Percentiles rank a stretch among this genome's conserved stretches.
Evolutionary conservation across 2,888 invertebrate genomes (phyloP).

Genomic region (Ochlodes sylvanus): DNA sequence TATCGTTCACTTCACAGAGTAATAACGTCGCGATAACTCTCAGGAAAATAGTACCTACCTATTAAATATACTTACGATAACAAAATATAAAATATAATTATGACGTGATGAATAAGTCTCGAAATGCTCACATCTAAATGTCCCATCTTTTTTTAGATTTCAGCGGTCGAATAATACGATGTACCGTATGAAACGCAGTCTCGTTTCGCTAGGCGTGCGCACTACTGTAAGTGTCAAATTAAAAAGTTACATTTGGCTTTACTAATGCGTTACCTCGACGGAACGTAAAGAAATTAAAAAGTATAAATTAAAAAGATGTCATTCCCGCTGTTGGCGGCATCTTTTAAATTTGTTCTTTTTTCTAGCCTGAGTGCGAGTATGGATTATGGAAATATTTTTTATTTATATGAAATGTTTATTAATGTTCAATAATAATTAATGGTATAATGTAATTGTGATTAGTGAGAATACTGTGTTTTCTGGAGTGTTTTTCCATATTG

Average conservation of each 20-base stretch:
- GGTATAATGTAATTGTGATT: no score
- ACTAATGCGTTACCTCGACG: slow-evolving; percentile 10
- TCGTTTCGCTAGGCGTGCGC: slow-evolving; percentile 76
- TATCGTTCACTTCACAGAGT: neutral
- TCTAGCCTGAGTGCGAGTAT: slow-evolving; percentile 43
- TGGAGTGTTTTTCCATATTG: no score
- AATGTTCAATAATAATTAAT: no score
- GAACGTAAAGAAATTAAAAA: slow-evolving; percentile 17
- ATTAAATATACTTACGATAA: slow-evolving; percentile 24
- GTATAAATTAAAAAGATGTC: slow-evolving; percentile 17
- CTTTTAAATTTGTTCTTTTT: slow-evolving; percentile 11
- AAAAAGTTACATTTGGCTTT: slow-evolving; percentile 37
- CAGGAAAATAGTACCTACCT: slow-evolving; percentile 17
- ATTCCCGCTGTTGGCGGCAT: slow-evolving; percentile 1
- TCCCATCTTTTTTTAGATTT: slow-evolving; percentile 78
- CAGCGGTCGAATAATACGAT: slow-evolving; percentile 67
- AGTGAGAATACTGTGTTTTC: no score
- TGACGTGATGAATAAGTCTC: slow-evolving; percentile 39
- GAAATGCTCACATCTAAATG: slow-evolving; percentile 63
- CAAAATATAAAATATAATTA: slow-evolving; percentile 32
- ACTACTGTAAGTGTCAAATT: slow-evolving; percentile 72
- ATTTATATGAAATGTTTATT: no score
- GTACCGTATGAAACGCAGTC: slow-evolving; percentile 66
- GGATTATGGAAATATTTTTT: no score
- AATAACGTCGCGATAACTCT: slow-evolving; percentile 11